These are phyloP conservation scores for Blera fallax DNA, from an alignment of 2,888 invertebrate species.

Conservation along the genomic window DNA sequence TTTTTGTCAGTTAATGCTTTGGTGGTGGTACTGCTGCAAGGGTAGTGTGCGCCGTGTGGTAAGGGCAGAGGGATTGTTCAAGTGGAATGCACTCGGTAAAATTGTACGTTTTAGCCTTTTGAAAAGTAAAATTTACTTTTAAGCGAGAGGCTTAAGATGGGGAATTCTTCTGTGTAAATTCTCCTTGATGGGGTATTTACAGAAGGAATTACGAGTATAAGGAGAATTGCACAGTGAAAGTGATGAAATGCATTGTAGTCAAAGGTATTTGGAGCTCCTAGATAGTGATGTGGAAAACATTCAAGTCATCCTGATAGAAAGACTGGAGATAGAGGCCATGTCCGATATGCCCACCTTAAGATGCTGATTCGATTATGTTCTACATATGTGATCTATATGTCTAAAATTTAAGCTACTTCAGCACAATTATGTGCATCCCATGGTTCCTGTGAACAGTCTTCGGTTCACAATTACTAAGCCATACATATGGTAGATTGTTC, in stretches of 20 bases:
- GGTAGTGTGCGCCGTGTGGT: constrained; percentile 39
- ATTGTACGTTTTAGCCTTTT: constrained; percentile 41
- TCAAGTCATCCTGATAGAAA: neutral
- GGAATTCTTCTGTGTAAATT: neutral
- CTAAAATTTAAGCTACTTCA: too few relatives aligned
- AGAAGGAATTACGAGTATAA: neutral
- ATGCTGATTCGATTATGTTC: too few relatives aligned
- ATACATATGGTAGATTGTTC: too few relatives aligned
- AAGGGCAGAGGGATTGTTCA: constrained; percentile 56
- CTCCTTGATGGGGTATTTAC: neutral
- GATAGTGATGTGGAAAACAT: neutral
- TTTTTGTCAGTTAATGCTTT: constrained; percentile 17
- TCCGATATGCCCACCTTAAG: neutral
- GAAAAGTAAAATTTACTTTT: constrained; percentile 37
- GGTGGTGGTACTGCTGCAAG: constrained; percentile 6
- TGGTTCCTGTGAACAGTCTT: too few relatives aligned
- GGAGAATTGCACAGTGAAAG: neutral
- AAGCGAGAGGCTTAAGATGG: neutral
- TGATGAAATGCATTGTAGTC: neutral
- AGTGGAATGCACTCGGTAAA: constrained; percentile 68
- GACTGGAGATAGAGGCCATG: neutral
- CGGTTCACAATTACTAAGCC: too few relatives aligned
- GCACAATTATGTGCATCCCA: too few relatives aligned
- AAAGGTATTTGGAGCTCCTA: neutral
- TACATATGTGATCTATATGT: too few relatives aligned